Conservation (phyloP, 2,797 vertebrate genomes). For the Stomatorhinus walkeri region DNA sequence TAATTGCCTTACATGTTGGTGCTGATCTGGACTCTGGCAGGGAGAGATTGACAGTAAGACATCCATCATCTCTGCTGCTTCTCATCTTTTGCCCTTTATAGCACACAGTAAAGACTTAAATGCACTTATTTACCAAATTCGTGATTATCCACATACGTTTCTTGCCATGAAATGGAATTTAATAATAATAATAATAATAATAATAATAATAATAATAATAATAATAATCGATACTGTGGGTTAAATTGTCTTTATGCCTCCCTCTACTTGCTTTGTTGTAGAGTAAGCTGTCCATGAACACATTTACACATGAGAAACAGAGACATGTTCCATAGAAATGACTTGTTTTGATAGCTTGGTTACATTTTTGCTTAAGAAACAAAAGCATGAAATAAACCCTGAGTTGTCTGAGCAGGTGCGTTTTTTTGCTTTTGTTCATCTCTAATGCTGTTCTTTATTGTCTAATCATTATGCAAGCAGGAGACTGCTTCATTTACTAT, state of each 20-base stretch:
- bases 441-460: background rate
- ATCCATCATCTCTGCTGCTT: background rate
- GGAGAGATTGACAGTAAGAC: background rate
- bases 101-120: background rate
- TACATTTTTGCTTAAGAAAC: background rate
- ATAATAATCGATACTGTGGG: too few species aligned
- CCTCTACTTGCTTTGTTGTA: too few species aligned
- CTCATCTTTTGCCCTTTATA: background rate
- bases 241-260: too few species aligned
- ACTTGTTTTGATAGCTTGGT: background rate
- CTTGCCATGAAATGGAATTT: background rate
- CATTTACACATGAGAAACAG: background rate
- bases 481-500: background rate
- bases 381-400: background rate
- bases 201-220: too few species aligned
- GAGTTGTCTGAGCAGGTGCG: background rate
- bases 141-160: background rate
- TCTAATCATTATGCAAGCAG: background rate
- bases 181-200: too few species aligned
- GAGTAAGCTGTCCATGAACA: too few species aligned
- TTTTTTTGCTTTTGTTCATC: background rate
- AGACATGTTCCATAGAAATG: background rate
- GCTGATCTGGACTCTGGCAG: background rate
- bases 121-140: background rate
- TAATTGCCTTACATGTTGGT: background rate